A percentile compares a stretch with the other conserved stretches of the same genome.
Evolutionary conservation across 2,797 vertebrate species (phyloP).

Genomic region (Tadarida brasiliensis): DNA sequence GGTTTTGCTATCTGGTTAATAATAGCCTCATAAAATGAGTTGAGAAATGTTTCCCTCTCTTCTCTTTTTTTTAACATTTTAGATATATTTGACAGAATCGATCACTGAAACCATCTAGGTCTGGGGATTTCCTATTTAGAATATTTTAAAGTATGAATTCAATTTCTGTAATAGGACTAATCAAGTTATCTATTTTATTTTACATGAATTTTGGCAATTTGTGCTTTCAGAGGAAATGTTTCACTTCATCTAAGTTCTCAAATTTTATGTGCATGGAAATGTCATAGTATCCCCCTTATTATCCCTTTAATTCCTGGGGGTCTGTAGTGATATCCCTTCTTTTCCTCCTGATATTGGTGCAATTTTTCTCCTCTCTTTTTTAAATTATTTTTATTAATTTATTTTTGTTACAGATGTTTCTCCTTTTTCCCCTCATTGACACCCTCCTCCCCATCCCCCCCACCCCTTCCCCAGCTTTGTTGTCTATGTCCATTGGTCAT

Average conservation of each 20-base stretch:
- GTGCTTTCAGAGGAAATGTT: neutral
- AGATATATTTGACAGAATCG: conserved; percentile 32
- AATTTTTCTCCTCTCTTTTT: neutral
- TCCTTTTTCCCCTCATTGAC: no score
- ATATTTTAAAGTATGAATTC: neutral
- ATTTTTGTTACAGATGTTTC: no score
- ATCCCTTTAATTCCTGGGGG: neutral
- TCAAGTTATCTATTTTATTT: neutral
- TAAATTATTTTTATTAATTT: no score
- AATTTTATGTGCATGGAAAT: neutral
- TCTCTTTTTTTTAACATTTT: neutral
- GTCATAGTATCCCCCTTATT: neutral
- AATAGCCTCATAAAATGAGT: neutral
- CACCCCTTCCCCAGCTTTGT: no score
- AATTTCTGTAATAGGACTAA: neutral
- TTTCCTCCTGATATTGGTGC: neutral
- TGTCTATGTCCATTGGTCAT: no score
- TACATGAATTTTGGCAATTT: neutral
- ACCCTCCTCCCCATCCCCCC: no score
- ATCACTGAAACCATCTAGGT: neutral
- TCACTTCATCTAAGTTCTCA: neutral
- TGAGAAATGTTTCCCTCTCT: neutral
- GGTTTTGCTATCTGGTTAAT: neutral
- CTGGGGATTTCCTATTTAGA: neutral
- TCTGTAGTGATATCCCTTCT: neutral